These are phyloP conservation scores for Ectropis crepuscularia DNA, from an alignment of 2,888 invertebrate species.

Conservation along the genomic window DNA sequence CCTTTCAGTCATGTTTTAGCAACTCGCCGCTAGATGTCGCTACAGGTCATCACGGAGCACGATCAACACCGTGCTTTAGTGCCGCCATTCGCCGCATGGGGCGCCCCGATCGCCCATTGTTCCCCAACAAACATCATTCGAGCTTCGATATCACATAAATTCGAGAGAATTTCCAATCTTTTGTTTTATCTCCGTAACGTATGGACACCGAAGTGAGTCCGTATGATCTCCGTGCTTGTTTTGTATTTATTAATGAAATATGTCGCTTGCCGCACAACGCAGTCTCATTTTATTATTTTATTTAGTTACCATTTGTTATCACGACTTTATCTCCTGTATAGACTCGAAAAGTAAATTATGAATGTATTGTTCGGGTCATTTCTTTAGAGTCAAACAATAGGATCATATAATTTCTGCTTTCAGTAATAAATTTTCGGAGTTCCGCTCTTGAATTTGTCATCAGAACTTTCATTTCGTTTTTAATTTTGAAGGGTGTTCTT, in stretches of 20 bases:
- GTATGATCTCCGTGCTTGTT: constrained; percentile 80
- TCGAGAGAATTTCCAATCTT: constrained; percentile 76
- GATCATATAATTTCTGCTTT: constrained; percentile 74
- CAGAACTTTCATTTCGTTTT: constrained; percentile 66
- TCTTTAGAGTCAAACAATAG: constrained; percentile 76
- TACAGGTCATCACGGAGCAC: constrained; percentile 45
- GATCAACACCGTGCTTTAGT: constrained; percentile 44
- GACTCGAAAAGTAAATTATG: constrained; percentile 82
- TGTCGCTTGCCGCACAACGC: constrained; percentile 75
- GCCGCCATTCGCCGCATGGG: constrained; percentile 77
- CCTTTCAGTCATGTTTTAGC: constrained; percentile 51
- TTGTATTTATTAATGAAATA: constrained; percentile 85
- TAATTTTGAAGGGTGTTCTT: constrained; percentile 74
- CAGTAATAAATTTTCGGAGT: constrained; percentile 71
- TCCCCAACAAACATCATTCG: constrained; percentile 69
- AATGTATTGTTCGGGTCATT: constrained; percentile 79
- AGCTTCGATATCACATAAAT: constrained; percentile 82
- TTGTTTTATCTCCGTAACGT: constrained; percentile 84
- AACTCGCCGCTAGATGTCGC: constrained; percentile 79
- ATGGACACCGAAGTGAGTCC: constrained; percentile 84
- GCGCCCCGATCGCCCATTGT: constrained; percentile 83
- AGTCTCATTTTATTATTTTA: constrained; percentile 83
- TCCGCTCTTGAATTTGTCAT: constrained; percentile 41
- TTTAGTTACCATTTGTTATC: constrained; percentile 84
- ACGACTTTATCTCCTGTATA: constrained; percentile 82